Evolutionary conservation across 35 echinoderm and acorn worm genomes (phyloP).

Genomic region (Hemicentrotus pulcherrimus): DNA sequence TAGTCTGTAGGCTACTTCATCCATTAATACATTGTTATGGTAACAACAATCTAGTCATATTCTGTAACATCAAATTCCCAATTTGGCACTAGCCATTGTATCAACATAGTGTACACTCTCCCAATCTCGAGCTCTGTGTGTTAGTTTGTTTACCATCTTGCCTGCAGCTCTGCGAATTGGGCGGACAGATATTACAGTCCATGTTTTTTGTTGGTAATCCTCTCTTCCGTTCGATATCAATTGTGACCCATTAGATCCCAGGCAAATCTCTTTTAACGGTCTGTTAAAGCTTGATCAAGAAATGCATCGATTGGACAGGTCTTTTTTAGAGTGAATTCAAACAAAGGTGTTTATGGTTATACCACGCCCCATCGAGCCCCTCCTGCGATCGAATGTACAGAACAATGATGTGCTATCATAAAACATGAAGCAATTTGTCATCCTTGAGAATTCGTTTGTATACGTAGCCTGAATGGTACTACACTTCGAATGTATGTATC

Average conservation of each 20-base stretch:
- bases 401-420: background rate
- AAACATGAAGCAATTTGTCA: background rate
- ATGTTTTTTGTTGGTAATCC: background rate
- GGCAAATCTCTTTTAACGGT: background rate
- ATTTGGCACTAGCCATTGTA: too few relatives aligned
- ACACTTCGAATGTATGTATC: too few relatives aligned
- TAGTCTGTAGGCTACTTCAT: too few relatives aligned
- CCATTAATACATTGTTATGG: too few relatives aligned
- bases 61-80: too few relatives aligned
- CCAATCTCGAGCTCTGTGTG: background rate
- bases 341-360: background rate
- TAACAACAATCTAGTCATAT: too few relatives aligned
- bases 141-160: background rate
- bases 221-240: background rate
- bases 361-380: background rate
- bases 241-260: background rate
- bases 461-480: too few relatives aligned
- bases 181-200: background rate
- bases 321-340: background rate
- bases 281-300: background rate
- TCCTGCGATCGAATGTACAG: too few relatives aligned
- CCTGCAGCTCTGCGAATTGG: background rate
- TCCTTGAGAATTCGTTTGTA: too few relatives aligned
- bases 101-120: background rate
- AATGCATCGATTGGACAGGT: background rate